Evolutionary conservation across 2,113 vertebrate species (phyloP), one percentile per base, ranked within the genome.

Genomic region (Holacanthus passer): DNA sequence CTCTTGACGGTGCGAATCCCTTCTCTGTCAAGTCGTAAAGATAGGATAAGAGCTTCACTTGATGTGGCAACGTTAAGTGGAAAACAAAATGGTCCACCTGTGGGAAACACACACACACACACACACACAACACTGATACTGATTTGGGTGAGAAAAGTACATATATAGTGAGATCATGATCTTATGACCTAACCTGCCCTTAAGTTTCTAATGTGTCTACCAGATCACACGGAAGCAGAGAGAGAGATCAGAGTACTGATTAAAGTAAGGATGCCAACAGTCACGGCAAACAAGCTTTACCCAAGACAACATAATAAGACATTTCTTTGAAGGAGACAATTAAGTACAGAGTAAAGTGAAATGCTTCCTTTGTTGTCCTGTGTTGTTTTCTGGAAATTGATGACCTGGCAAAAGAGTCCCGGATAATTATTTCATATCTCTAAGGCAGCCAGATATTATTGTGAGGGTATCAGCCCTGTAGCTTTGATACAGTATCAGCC

Each of bases 401-500:
- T 85, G 67, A 83, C 64, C 58, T 22, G 27, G 62, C 66, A 70
- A 71, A 84, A 56, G 24, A 81, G 43, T 52, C 69, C 50, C 59
- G 69, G 64, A 76, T 62, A 71, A 87, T 85, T 74, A 66, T 82
- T 85, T 87, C 32, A 12, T 63, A 62, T 78, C 55, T 81, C 29
- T 47, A 45, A 71, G 76, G 65, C 50, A 84, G 74, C 77, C 45
- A 53, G 29, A 73, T 64, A 84, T 77, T 47, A 67, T 39, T 60
- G 32, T 72, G 67, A 65, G 78, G 59, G 81, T 86, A 74, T 80
- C 35, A 76, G 48, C 58, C 82, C 76, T 32, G 79, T 14, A 55
- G 82, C 72, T 82, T 83, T 88, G 85, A 83, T 88, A 69, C 37
- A 82, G 62, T 58, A 63, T 71, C 60, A 66, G 79, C 56, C 77